A percentile compares a stretch with the other conserved stretches of the same genome.
Conservation (phyloP, 2,797 vertebrate genomes). For the Potorous gilbertii region DNA sequence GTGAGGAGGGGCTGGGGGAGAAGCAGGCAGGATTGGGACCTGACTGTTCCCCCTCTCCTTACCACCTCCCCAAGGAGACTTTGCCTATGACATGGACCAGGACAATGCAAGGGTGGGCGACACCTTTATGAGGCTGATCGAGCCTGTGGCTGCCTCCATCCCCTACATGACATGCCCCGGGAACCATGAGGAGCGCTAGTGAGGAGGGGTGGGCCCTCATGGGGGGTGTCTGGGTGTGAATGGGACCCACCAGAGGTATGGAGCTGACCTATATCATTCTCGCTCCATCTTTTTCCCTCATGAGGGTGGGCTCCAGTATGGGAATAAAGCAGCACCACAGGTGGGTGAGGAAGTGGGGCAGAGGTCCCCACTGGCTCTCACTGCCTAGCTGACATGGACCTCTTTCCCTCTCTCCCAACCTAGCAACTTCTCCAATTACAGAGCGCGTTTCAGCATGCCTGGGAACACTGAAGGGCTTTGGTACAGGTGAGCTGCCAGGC, state of each 20-base stretch:
- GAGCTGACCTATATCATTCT: background rate
- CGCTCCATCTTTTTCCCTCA: background rate
- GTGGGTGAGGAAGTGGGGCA: rapidly evolving
- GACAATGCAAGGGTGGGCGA: slow-evolving; percentile 91
- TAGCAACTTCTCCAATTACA: slow-evolving; percentile 96
- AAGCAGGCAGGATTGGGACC: background rate
- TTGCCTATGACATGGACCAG: slow-evolving; percentile 93
- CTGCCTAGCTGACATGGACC: background rate
- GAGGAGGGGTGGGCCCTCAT: slow-evolving; percentile 67
- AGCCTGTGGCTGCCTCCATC: slow-evolving; percentile 91
- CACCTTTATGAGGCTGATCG: slow-evolving; percentile 92
- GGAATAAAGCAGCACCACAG: background rate
- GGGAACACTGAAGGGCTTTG: slow-evolving; percentile 91
- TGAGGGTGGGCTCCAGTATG: background rate
- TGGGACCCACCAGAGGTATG: background rate
- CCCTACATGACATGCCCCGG: slow-evolving; percentile 96
- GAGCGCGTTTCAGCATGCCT: slow-evolving; percentile 93
- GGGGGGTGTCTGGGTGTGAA: background rate
- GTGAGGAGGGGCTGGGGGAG: rapidly evolving
- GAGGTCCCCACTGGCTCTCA: background rate
- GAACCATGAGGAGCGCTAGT: slow-evolving; percentile 92
- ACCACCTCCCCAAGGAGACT: slow-evolving; percentile 88
- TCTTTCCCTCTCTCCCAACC: slow-evolving; percentile 38
- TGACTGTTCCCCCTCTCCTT: background rate
- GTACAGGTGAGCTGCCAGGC: slow-evolving; percentile 89